Evolutionary conservation across 2,797 vertebrate genomes (phyloP).

Genomic region (Percopsis omiscomaycus): DNA sequence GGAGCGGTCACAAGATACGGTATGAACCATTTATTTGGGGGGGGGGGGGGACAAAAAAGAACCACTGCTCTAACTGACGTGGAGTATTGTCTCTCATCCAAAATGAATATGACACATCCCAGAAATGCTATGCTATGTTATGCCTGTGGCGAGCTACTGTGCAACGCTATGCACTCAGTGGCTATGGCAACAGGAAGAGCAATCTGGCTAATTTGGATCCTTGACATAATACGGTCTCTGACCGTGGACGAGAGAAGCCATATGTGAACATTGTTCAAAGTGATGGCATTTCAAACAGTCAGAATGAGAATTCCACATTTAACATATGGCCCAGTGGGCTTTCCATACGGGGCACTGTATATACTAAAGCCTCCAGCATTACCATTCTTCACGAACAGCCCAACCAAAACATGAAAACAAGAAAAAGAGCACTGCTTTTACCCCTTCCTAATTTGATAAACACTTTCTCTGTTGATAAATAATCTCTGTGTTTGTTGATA

Average conservation of each 20-base stretch:
- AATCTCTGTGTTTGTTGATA: not conserved
- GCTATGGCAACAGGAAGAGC: too few species aligned
- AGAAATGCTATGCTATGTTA: too few species aligned
- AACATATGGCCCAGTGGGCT: not conserved
- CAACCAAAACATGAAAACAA: slow-evolving; percentile 7
- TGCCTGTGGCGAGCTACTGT: too few species aligned
- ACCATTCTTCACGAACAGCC: slow-evolving; percentile 8
- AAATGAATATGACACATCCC: too few species aligned
- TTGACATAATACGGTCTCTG: not conserved
- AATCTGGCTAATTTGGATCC: too few species aligned
- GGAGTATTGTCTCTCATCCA: too few species aligned
- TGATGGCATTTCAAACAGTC: not conserved
- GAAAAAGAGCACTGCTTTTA: not conserved
- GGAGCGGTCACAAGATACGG: too few species aligned
- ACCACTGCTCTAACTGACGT: too few species aligned
- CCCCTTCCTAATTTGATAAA: slow-evolving; percentile 3
- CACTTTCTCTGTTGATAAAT: slow-evolving; percentile 12
- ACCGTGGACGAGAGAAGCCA: not conserved
- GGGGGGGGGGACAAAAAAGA: too few species aligned
- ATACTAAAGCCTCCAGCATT: slow-evolving; percentile 12
- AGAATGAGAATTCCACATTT: not conserved
- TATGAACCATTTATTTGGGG: too few species aligned
- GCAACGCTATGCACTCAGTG: too few species aligned
- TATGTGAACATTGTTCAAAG: slow-evolving; percentile 1
- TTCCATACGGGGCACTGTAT: not conserved